phyloP scores from a whole-genome alignment of 2,797 vertebrate species.

The Zalophus californianus region DNA sequence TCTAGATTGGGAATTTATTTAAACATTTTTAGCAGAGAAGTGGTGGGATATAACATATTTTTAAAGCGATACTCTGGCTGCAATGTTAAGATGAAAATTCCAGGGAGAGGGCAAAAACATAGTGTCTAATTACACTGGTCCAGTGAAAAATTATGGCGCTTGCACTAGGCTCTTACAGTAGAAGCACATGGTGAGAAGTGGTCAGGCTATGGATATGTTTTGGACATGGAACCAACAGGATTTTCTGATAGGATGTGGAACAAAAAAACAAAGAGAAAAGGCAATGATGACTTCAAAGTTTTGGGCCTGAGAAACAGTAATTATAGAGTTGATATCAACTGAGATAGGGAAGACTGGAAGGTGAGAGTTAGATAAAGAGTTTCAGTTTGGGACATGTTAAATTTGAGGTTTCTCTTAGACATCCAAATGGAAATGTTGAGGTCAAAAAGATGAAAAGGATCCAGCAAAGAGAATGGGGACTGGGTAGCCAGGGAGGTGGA shows the following conservation, averaged over 20 bases:
- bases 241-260: not conserved
- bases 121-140: not conserved
- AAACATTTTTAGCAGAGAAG: not conserved
- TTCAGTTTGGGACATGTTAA: not conserved
- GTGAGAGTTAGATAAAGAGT: not conserved
- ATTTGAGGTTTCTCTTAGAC: not conserved
- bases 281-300: not conserved
- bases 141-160: not conserved
- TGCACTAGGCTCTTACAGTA: not conserved
- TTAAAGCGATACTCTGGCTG: not conserved
- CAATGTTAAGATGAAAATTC: not conserved
- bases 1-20: not conserved
- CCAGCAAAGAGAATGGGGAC: not conserved
- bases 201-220: not conserved
- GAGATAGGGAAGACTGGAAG: not conserved
- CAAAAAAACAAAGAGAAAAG: not conserved
- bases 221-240: not conserved
- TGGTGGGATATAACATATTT: not conserved
- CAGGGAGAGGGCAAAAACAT: not conserved
- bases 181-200: not conserved
- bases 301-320: not conserved
- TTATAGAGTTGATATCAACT: not conserved
- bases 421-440: not conserved
- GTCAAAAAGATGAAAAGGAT: not conserved
- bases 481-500: not conserved